A percentile compares a stretch with the other conserved stretches of the same genome.
These are phyloP conservation scores for Carollia perspicillata DNA, from an alignment of 2,113 vertebrate genomes.

Conservation along the genomic window DNA sequence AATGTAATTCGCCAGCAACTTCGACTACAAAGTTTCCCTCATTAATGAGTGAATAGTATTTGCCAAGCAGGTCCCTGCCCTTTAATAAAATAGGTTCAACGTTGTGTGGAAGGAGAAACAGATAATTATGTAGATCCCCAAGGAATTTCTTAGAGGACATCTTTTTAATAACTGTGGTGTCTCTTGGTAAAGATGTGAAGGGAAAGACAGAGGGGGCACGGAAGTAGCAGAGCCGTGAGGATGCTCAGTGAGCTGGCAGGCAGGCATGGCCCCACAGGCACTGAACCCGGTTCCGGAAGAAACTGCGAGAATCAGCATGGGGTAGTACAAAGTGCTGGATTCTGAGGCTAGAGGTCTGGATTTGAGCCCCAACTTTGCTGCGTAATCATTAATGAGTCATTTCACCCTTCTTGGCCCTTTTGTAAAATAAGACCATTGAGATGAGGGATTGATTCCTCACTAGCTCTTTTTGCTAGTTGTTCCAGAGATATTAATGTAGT, in stretches of 20 bases:
- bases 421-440: neutral
- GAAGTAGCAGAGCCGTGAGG: neutral
- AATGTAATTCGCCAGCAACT: neutral
- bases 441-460: neutral
- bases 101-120: neutral
- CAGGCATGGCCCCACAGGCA: neutral
- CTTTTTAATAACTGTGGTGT: neutral
- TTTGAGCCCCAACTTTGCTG: neutral
- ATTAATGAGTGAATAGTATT: conserved; percentile 24
- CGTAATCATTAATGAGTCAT: neutral
- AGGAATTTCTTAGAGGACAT: neutral
- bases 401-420: too few relatives aligned
- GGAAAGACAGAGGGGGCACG: neutral
- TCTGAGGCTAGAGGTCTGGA: neutral
- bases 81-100: conserved; percentile 9
- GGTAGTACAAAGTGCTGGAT: neutral
- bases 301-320: rapidly evolving
- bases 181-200: neutral
- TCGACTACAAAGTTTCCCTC: neutral
- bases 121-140: conserved; percentile 3
- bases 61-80: neutral
- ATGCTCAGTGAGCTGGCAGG: neutral
- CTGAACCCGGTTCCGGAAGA: neutral
- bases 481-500: neutral
- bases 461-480: neutral